Evolutionary conservation across 1,140 invertebrate genomes (phyloP).

Genomic region (Chymomyza costata): DNA sequence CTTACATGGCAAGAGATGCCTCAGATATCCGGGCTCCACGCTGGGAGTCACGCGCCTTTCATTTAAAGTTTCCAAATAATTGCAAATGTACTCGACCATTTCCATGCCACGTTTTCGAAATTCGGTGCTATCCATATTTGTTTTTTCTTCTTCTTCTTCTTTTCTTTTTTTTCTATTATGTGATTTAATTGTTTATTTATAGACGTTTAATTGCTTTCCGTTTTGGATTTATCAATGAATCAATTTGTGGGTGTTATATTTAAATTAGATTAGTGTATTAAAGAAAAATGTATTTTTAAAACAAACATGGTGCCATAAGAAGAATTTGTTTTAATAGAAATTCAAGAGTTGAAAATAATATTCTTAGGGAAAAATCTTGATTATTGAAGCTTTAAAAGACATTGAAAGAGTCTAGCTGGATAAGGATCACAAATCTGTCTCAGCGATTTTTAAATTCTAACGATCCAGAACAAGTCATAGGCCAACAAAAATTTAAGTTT

Average conservation of each 20-base stretch:
- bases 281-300: not conserved
- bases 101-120: conserved; percentile 93
- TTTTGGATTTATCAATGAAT: conserved; percentile 17
- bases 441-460: no score
- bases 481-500: no score
- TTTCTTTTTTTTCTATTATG: conserved; percentile 16
- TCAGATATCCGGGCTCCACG: conserved; percentile 94
- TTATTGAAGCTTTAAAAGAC: no score
- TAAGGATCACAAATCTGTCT: no score
- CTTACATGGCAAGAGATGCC: conserved; percentile 83
- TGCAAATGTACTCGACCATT: conserved; percentile 98
- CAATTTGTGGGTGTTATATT: conserved; percentile 12
- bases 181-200: conserved; percentile 9
- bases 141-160: conserved; percentile 13
- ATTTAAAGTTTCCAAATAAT: conserved; percentile 92
- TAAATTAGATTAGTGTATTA: no score
- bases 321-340: not conserved
- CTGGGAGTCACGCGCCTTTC: conserved; percentile 90
- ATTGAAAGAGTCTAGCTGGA: no score
- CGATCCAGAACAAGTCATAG: no score
- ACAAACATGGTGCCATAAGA: not conserved
- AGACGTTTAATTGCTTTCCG: no score
- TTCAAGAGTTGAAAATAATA: no score
- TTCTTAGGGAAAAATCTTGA: no score
- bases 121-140: conserved; percentile 89